Conservation (phyloP, 2,113 vertebrate species). For the Coptodon rendalli region DNA sequence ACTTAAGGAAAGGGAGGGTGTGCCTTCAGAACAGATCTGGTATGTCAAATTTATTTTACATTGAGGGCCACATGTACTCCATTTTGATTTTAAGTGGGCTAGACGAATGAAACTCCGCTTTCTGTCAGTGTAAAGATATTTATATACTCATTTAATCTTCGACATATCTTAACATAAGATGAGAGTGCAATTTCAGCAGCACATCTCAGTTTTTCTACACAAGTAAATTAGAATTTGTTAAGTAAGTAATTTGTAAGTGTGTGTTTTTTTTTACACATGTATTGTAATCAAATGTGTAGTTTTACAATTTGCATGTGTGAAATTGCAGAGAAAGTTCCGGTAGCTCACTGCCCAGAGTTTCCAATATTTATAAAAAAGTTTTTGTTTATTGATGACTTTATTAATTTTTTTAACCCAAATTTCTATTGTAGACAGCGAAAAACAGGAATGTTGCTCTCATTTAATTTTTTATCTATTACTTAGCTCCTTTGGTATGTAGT, state of each 20-base stretch:
- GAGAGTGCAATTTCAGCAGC: not conserved
- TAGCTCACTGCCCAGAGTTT: not conserved
- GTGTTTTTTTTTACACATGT: too few relatives aligned
- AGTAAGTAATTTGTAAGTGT: too few relatives aligned
- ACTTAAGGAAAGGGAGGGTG: rapidly evolving
- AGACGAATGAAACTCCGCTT: not conserved
- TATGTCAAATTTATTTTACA: not conserved
- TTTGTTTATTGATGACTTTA: not conserved
- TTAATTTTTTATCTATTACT: not conserved
- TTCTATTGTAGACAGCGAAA: not conserved
- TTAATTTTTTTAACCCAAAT: rapidly evolving
- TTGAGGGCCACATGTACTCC: not conserved
- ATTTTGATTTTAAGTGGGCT: not conserved
- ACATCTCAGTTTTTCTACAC: not conserved
- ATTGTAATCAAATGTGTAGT: not conserved
- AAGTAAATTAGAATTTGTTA: not conserved
- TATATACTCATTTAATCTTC: not conserved
- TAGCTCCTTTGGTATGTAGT: not conserved
- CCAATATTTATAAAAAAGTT: not conserved
- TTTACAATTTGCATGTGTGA: not conserved
- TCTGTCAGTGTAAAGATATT: not conserved
- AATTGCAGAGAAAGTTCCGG: not conserved
- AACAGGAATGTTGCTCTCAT: not conserved
- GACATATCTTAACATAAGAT: not conserved
- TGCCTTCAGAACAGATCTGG: not conserved